Percentiles rank a stretch among this genome's conserved stretches.
These are phyloP conservation scores for Paradoxurus hermaphroditus DNA, from an alignment of 2,113 vertebrate species.

Conservation along the genomic window DNA sequence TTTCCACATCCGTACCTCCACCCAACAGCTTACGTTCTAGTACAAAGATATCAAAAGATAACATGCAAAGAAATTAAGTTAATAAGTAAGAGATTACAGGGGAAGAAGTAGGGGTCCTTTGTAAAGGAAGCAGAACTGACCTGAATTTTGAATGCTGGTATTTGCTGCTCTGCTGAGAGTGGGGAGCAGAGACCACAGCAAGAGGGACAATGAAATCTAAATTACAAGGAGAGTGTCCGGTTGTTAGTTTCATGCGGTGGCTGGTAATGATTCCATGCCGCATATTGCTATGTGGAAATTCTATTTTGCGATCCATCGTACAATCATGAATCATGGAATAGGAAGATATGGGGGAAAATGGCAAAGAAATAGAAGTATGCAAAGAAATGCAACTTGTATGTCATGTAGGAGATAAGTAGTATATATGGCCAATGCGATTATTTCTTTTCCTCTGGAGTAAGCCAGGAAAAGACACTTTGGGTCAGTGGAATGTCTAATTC, in stretches of 20 bases:
- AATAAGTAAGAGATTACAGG: rapidly evolving
- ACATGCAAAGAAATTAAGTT: background rate
- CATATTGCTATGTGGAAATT: background rate
- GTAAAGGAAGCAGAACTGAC: background rate
- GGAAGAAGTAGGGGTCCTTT: background rate
- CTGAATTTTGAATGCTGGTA: background rate
- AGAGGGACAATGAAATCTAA: background rate
- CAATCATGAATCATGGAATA: background rate
- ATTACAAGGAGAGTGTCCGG: background rate
- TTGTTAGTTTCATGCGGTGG: background rate
- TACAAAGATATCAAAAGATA: background rate
- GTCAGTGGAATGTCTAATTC: background rate
- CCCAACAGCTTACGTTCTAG: background rate
- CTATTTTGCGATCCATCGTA: background rate
- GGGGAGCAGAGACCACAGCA: rapidly evolving
- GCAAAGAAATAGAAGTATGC: background rate
- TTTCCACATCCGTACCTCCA: background rate
- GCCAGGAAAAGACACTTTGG: background rate
- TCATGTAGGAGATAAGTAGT: too few relatives aligned
- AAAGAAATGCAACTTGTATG: background rate
- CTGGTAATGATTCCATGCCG: background rate
- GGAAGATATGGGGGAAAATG: background rate
- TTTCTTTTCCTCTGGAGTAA: background rate
- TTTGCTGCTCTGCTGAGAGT: too few relatives aligned
- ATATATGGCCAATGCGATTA: rapidly evolving